These are phyloP conservation scores for Ciconia nigra DNA, from an alignment of 2,797 vertebrate species.

Conservation along the genomic window DNA sequence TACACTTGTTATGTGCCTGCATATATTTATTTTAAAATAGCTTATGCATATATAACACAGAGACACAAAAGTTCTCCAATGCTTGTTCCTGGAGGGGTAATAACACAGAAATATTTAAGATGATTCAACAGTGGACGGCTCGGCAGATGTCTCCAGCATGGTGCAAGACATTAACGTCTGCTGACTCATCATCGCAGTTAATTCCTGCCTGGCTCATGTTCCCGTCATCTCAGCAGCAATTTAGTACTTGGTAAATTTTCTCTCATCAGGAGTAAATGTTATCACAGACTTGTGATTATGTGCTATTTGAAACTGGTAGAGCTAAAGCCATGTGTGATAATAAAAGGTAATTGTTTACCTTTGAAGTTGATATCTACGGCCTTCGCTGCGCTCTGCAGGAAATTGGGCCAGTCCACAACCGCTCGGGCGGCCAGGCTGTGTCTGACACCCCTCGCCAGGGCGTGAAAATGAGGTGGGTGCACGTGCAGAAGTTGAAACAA, in stretches of 20 bases:
- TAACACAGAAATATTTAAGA: constrained; percentile 40
- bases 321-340: constrained; percentile 60
- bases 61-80: constrained; percentile 25
- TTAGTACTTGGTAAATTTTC: constrained; percentile 62
- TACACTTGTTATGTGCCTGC: constrained; percentile 43
- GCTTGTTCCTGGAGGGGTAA: constrained; percentile 42
- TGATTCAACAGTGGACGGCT: constrained; percentile 60
- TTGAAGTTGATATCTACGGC: constrained; percentile 37
- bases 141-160: constrained; percentile 50
- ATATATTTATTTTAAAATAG: constrained; percentile 62
- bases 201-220: constrained; percentile 57
- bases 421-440: background rate
- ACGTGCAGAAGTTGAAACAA: background rate
- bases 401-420: background rate
- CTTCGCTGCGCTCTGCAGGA: background rate
- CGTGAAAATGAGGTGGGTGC: background rate
- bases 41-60: constrained; percentile 47
- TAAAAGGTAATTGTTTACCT: constrained; percentile 70
- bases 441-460: background rate
- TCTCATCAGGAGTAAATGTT: constrained; percentile 64
- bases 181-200: constrained; percentile 57
- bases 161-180: constrained; percentile 32
- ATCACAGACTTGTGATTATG: constrained; percentile 63
- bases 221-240: constrained; percentile 62
- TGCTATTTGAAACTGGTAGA: constrained; percentile 58